Percentiles rank a stretch among this genome's conserved stretches.
These are phyloP conservation scores for Hepsetus odoe DNA, from an alignment of 2,113 vertebrate species.

Conservation along the genomic window DNA sequence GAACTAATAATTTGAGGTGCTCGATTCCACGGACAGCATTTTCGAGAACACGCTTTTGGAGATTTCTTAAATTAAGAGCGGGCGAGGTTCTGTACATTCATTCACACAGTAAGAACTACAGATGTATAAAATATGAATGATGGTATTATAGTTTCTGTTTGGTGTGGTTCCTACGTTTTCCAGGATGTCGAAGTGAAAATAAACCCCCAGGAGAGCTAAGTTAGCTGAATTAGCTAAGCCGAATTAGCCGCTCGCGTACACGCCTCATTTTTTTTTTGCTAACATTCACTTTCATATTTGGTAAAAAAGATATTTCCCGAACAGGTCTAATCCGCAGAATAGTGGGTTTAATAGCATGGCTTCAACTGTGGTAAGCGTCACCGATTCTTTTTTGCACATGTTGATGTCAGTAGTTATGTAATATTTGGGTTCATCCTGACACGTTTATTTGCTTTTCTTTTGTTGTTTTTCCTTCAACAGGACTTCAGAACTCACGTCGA, in stretches of 20 bases:
- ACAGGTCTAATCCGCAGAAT: neutral
- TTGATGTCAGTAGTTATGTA: neutral
- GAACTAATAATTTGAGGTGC: neutral
- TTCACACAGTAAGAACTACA: neutral
- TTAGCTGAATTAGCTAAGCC: neutral
- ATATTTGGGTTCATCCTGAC: neutral
- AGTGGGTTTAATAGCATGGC: constrained; percentile 40
- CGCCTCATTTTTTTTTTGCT: neutral
- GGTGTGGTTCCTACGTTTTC: neutral
- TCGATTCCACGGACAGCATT: neutral
- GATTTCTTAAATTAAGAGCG: too few relatives aligned
- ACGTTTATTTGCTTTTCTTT: neutral
- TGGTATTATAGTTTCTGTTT: neutral
- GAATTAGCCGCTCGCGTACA: neutral
- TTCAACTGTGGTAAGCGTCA: constrained; percentile 52
- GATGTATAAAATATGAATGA: neutral
- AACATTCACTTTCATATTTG: neutral
- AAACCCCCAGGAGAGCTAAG: neutral
- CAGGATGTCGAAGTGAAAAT: neutral
- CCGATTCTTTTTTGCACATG: too few relatives aligned
- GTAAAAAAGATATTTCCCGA: neutral
- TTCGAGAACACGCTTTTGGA: neutral
- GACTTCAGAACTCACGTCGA: constrained; percentile 93
- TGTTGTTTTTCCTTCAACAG: constrained; percentile 53
- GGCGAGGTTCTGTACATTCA: neutral